phyloP scores from a whole-genome alignment of 2,888 invertebrate genomes.

The Hirtodrosophila histrioides region DNA sequence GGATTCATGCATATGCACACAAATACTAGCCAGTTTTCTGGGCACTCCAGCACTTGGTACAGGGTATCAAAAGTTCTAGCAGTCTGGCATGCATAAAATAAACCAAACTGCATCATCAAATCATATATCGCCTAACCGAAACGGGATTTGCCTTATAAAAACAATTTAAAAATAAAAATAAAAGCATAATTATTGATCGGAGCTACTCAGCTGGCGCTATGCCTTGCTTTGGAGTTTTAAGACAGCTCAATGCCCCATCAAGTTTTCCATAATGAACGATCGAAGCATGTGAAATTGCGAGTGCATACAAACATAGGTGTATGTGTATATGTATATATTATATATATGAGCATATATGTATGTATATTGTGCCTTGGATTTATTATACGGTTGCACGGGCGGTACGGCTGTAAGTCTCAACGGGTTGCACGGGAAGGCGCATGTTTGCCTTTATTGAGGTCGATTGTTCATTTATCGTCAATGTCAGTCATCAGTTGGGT shows the following conservation, averaged over 20 bases:
- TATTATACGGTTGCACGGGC: neutral
- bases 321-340: neutral
- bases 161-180: neutral
- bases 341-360: too few species aligned
- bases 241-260: slow-evolving; percentile 36
- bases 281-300: slow-evolving; percentile 9
- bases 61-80: too few species aligned
- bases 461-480: slow-evolving; percentile 76
- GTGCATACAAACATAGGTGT: neutral
- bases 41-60: too few species aligned
- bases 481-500: slow-evolving; percentile 70
- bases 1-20: too few species aligned
- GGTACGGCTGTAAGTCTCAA: neutral
- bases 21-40: too few species aligned
- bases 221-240: slow-evolving; percentile 33
- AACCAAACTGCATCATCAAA: slow-evolving; percentile 23
- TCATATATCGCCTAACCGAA: slow-evolving; percentile 23
- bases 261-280: slow-evolving; percentile 22
- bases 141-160: slow-evolving; percentile 33
- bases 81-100: neutral
- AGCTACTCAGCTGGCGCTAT: slow-evolving; percentile 19
- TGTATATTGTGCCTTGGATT: neutral
- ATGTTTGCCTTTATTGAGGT: slow-evolving; percentile 65
- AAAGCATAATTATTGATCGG: slow-evolving; percentile 37
- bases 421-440: slow-evolving; percentile 16